These are phyloP conservation scores for Brachyptera putata DNA, from an alignment of 2,888 invertebrate genomes.

Conservation along the genomic window DNA sequence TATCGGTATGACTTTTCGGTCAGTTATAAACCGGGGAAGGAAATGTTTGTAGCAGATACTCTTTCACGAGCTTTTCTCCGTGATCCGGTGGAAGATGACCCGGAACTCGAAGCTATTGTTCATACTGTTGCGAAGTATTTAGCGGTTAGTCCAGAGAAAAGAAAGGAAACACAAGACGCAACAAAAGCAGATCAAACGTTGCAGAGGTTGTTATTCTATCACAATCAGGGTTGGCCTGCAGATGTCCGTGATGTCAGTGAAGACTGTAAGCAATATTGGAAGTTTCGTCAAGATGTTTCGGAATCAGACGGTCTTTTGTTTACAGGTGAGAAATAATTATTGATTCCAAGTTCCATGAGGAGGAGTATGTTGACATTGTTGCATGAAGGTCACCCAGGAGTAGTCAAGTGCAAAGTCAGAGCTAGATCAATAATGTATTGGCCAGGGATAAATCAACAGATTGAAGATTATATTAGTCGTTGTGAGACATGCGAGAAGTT, in stretches of 20 bases:
- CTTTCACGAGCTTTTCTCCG: conserved; percentile 10
- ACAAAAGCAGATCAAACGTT: conserved; percentile 3
- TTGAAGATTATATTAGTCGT: neutral
- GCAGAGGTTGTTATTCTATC: neutral
- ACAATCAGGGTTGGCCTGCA: conserved; percentile 15
- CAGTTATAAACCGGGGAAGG: conserved; percentile 11
- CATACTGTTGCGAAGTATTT: conserved; percentile 13
- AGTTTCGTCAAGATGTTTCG: neutral
- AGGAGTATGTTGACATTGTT: neutral
- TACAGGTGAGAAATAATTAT: conserved; percentile 2
- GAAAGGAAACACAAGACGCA: neutral
- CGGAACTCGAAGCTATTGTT: conserved; percentile 12
- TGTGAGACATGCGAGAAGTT: conserved; percentile 13
- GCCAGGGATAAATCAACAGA: conserved; percentile 8
- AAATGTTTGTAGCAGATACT: conserved; percentile 17
- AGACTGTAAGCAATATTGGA: conserved; percentile 1
- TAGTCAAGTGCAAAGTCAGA: conserved; percentile 11
- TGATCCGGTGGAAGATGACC: conserved; percentile 9
- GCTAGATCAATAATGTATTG: conserved; percentile 14
- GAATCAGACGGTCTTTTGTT: neutral
- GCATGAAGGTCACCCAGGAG: conserved; percentile 22
- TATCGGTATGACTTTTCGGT: conserved; percentile 4
- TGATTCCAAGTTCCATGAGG: neutral
- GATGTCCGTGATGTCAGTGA: neutral
- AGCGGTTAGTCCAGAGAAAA: conserved; percentile 3